Conservation (phyloP, 2,113 vertebrate genomes). For the Pogonocichla stellata region DNA sequence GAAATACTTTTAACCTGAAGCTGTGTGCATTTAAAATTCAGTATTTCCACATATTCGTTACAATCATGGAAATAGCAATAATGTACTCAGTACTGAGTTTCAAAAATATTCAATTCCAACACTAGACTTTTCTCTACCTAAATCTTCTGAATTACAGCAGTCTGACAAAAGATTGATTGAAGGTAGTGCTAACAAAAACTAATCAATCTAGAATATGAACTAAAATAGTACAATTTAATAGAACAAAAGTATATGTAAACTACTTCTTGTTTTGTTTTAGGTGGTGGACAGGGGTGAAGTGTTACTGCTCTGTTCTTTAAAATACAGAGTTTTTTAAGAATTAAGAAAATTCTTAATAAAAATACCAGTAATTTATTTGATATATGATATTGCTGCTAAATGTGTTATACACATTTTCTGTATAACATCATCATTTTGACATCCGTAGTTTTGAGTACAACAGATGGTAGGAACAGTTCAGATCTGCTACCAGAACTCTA, state of each 20-base stretch:
- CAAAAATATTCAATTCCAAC: not conserved
- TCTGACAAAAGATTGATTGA: not conserved
- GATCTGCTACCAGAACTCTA: not conserved
- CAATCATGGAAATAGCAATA: not conserved
- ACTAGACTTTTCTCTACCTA: not conserved
- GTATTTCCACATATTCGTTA: not conserved
- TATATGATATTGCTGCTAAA: not conserved
- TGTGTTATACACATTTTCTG: not conserved
- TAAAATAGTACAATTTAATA: not conserved
- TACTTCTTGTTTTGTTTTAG: not conserved
- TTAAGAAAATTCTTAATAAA: not conserved
- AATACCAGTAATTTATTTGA: not conserved
- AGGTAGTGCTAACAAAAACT: not conserved
- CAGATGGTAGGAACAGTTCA: not conserved
- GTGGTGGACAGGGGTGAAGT: fast-evolving
- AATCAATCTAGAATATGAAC: not conserved
- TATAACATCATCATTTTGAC: not conserved
- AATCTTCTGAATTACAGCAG: not conserved
- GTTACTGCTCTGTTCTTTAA: not conserved
- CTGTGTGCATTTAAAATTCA: not conserved
- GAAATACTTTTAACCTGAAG: not conserved
- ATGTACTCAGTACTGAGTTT: not conserved
- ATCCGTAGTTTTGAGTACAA: not conserved
- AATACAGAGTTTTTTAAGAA: not conserved
- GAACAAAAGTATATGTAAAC: not conserved